phyloP scores from a whole-genome alignment of 2,888 invertebrate genomes.

The Erebia ligea region DNA sequence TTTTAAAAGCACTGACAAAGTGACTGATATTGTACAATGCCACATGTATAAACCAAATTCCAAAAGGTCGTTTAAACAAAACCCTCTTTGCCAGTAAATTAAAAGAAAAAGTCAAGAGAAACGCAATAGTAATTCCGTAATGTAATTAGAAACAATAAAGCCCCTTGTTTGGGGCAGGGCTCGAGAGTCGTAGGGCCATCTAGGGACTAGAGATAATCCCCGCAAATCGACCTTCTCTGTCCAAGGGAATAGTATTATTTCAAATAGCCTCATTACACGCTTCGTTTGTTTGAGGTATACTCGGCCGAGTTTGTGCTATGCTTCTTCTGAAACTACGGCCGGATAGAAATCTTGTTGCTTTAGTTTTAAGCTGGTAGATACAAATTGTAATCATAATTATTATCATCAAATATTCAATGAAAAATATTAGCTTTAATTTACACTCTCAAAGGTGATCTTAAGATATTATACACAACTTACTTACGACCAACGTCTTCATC shows the following conservation, averaged over 20 bases:
- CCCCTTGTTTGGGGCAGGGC: constrained; percentile 17
- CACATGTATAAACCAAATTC: background rate
- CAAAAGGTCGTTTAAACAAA: background rate
- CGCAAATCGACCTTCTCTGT: constrained; percentile 21
- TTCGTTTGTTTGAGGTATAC: constrained; percentile 1
- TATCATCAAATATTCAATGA: too few relatives aligned
- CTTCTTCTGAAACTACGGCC: too few relatives aligned
- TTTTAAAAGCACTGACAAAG: too few relatives aligned
- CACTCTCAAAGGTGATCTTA: too few relatives aligned
- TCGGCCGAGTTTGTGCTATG: background rate
- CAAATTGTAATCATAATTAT: too few relatives aligned
- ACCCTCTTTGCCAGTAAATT: background rate
- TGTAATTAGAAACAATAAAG: constrained; percentile 23
- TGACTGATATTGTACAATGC: too few relatives aligned
- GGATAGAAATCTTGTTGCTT: too few relatives aligned
- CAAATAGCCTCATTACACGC: constrained; percentile 18
- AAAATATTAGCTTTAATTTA: too few relatives aligned
- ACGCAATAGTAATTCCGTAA: constrained; percentile 5
- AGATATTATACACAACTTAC: too few relatives aligned
- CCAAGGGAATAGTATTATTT: constrained; percentile 20
- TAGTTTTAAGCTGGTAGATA: too few relatives aligned
- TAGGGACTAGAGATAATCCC: constrained; percentile 13
- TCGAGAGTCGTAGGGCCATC: constrained; percentile 9
- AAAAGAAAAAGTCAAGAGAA: constrained; percentile 10
- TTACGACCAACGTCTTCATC: too few relatives aligned